phyloP scores from a whole-genome alignment of 2,888 invertebrate genomes.

The Eupithecia tripunctaria region DNA sequence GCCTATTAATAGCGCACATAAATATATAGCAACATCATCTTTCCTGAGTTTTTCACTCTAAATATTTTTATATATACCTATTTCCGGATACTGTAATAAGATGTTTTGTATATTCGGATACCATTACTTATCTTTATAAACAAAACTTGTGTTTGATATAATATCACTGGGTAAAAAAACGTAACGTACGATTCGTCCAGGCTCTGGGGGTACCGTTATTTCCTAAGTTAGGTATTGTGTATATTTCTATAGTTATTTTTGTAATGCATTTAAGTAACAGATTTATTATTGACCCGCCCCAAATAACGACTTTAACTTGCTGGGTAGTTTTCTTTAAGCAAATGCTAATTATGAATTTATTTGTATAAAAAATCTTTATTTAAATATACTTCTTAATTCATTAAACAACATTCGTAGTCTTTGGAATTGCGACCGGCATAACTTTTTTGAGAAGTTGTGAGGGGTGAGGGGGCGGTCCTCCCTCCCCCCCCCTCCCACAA shows the following conservation, averaged over 20 bases:
- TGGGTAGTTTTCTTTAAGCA: not conserved
- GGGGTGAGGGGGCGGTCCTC: no score
- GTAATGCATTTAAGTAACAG: not conserved
- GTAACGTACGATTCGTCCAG: slow-evolving; percentile 19
- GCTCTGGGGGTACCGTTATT: not conserved
- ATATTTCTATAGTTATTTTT: slow-evolving; percentile 9
- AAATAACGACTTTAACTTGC: not conserved
- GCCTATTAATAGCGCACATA: not conserved
- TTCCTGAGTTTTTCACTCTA: not conserved
- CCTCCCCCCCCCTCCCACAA: no score
- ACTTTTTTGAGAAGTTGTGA: no score
- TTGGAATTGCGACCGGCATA: no score
- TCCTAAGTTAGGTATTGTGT: not conserved
- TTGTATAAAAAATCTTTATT: not conserved
- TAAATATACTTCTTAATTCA: not conserved
- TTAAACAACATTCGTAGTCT: not conserved
- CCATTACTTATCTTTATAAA: not conserved
- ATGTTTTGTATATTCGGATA: not conserved
- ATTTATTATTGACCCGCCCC: not conserved
- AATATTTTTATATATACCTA: not conserved
- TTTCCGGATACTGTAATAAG: not conserved
- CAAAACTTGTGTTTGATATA: not conserved
- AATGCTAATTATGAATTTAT: not conserved
- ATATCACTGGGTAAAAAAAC: not conserved
- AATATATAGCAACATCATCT: not conserved